A percentile compares a stretch with the other conserved stretches of the same genome.
phyloP scores from a whole-genome alignment of 1,140 invertebrate genomes.

The Tetragnatha versicolor region DNA sequence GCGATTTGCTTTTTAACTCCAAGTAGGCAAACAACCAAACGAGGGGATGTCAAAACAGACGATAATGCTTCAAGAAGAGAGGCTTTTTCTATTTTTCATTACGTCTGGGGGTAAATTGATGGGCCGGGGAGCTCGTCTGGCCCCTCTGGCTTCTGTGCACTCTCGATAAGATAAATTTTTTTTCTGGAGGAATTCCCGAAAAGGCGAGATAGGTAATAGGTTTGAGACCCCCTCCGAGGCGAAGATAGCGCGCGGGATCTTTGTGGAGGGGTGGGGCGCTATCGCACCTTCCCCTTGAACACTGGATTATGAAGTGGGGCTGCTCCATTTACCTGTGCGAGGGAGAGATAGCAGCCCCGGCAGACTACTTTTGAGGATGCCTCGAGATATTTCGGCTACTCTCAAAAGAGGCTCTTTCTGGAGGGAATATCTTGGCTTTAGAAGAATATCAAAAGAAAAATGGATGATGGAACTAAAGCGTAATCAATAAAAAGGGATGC shows the following conservation, averaged over 20 bases:
- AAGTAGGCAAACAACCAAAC: neutral
- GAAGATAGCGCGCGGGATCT: constrained; percentile 10
- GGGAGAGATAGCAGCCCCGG: too few species aligned
- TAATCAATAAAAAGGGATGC: too few species aligned
- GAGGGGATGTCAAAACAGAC: neutral
- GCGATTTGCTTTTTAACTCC: neutral
- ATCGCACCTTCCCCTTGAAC: neutral
- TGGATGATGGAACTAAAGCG: too few species aligned
- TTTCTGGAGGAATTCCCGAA: constrained; percentile 39
- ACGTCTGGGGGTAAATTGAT: constrained; percentile 8
- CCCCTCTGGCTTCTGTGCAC: constrained; percentile 49
- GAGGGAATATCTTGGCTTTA: too few species aligned
- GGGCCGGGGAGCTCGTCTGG: constrained; percentile 19
- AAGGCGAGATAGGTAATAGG: constrained; percentile 42
- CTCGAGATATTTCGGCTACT: too few species aligned
- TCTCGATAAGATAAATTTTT: constrained; percentile 20
- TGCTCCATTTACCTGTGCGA: too few species aligned
- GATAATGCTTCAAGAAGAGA: constrained; percentile 11
- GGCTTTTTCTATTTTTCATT: constrained; percentile 43
- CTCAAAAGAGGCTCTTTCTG: too few species aligned
- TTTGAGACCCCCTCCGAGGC: constrained; percentile 33
- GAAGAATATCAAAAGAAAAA: too few species aligned
- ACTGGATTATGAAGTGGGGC: too few species aligned
- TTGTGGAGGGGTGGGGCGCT: constrained; percentile 28
- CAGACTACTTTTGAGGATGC: too few species aligned